Evolutionary conservation across 35 echinoderm and acorn worm species (phyloP), one percentile per base, ranked within the genome.

Genomic region (Acanthaster planci): DNA sequence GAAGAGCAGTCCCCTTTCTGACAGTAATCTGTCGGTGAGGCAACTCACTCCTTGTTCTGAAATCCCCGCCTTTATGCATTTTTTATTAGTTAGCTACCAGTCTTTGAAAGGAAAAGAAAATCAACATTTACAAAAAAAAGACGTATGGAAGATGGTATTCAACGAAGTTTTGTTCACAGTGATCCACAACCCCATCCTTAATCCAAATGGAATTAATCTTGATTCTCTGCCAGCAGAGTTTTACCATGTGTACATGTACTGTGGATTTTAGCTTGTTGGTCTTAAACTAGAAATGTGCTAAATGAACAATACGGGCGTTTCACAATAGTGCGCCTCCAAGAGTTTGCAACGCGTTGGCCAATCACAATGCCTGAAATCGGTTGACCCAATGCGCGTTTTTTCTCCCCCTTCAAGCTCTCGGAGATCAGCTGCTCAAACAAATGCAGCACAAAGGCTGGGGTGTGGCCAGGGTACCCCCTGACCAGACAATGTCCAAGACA

Each of bases 1-100:
- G 10, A 29, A 26, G 1, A 26, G 7, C 26, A 29, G 30, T 19
- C 64, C 23, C 34, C 64, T 72, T 31, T 30, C 23, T 72, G 64
- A 72, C 64, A 72, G 64, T 72, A 72, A 72, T 72, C 64, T 16
- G 64, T 72, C 64, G 30, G 30, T 72, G 64, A 72, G 22, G 64
- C 64, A 26, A 72, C 64, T 72, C 23, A 29, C 30, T 72, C 34
- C 64, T 72, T 72, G 29, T 72, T 26, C 64, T 72, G 21, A 72
- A 72, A 72, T 26, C 23, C 23, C 10, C 34, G 18, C 64, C 34
- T 26, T 31, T 31, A 72, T 72, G 64, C 22, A 72, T 72, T 19
- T 72, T 72, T 72, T 14, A 72, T 72, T 72, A 72, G 64, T 72
- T 26, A 10, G 34, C 64, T 26, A 26, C 64, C 64, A 72, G 64